These are phyloP conservation scores for Harpagoxenus sublaevis DNA, from an alignment of 2,888 invertebrate species.

Conservation along the genomic window DNA sequence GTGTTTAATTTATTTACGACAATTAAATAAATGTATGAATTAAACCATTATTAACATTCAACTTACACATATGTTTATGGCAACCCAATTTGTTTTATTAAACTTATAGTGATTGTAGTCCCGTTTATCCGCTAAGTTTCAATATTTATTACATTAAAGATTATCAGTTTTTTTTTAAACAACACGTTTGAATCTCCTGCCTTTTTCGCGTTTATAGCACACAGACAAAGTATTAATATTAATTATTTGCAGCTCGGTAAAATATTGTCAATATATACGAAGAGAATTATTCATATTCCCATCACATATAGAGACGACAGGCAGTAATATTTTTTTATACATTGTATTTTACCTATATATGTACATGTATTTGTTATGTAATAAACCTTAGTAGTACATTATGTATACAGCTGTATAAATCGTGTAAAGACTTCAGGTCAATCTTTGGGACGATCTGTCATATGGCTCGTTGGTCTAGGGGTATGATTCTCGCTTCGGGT, in stretches of 20 bases:
- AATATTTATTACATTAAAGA: conserved; percentile 4
- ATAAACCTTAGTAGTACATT: background rate
- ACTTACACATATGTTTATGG: background rate
- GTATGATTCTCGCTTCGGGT: conserved; percentile 88
- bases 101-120: background rate
- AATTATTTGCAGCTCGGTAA: background rate
- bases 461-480: conserved; percentile 86
- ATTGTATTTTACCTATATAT: background rate
- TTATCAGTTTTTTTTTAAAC: background rate
- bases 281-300: background rate
- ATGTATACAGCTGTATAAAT: background rate
- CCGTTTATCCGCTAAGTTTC: background rate
- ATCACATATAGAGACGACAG: background rate
- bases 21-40: conserved; percentile 70
- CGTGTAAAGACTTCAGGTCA: background rate
- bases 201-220: background rate
- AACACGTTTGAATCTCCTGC: background rate
- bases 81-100: background rate
- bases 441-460: conserved; percentile 37
- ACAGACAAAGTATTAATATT: background rate
- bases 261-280: background rate
- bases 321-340: background rate
- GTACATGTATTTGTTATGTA: background rate
- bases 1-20: conserved; percentile 83
- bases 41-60: conserved; percentile 3